These are phyloP conservation scores for Lepus timidus DNA, from an alignment of 2,113 vertebrate genomes.

Conservation along the genomic window DNA sequence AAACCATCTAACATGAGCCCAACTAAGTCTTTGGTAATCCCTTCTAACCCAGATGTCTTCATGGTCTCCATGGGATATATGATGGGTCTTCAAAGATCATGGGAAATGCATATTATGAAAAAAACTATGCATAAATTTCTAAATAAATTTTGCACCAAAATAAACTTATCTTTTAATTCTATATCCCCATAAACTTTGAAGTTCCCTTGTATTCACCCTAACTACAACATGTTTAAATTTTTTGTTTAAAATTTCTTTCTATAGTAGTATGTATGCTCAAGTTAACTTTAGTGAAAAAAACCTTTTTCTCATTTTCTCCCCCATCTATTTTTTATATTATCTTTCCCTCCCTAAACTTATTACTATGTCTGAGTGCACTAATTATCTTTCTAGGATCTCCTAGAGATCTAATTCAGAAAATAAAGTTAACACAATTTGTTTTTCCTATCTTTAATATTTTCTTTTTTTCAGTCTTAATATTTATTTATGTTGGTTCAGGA, in stretches of 20 bases:
- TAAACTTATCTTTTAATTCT: too few relatives aligned
- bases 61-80: background rate
- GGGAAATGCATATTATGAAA: too few relatives aligned
- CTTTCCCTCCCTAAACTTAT: background rate
- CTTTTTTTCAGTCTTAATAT: background rate
- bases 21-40: background rate
- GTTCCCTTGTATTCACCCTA: background rate
- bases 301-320: background rate
- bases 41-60: background rate
- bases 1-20: background rate
- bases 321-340: background rate
- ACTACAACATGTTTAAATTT: background rate
- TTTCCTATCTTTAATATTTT: background rate
- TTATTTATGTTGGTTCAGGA: background rate
- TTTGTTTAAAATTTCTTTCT: constrained; percentile 20
- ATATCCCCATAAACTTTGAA: too few relatives aligned
- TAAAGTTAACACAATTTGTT: background rate
- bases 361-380: background rate
- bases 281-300: constrained; percentile 15
- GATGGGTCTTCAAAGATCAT: too few relatives aligned
- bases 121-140: too few relatives aligned
- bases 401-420: constrained; percentile 44
- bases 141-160: too few relatives aligned
- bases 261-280: background rate
- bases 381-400: background rate